Conservation (phyloP, 2,113 vertebrate species). For the Melanostigma gelatinosum region DNA sequence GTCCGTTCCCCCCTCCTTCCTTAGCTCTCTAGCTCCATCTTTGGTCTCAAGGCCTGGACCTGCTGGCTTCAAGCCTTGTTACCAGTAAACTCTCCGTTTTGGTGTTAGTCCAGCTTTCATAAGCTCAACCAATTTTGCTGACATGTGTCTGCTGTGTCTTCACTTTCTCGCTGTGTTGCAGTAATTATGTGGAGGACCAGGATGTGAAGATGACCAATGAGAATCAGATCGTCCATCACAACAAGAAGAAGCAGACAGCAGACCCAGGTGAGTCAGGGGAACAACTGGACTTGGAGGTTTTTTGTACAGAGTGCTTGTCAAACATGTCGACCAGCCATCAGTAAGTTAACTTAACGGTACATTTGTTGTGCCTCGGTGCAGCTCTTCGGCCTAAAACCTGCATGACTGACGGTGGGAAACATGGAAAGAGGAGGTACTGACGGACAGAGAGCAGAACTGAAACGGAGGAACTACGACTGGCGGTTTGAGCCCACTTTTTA, state of each 20-base stretch:
- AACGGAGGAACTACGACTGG: not conserved
- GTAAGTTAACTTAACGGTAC: not conserved
- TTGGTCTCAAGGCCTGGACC: conserved; percentile 40
- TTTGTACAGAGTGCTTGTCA: too few relatives aligned
- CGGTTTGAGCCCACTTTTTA: conserved; percentile 3
- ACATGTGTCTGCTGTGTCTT: not conserved
- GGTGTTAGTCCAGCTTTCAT: not conserved
- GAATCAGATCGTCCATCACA: conserved; percentile 90
- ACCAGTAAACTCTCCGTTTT: conserved; percentile 39
- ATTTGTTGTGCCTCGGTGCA: conserved; percentile 67
- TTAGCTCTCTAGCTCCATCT: conserved; percentile 11
- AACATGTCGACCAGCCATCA: not conserved
- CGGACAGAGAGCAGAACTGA: not conserved
- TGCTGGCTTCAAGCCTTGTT: conserved; percentile 39
- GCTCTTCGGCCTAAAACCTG: conserved; percentile 97
- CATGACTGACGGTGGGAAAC: conserved; percentile 86
- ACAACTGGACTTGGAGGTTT: not conserved
- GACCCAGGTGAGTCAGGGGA: conserved; percentile 86
- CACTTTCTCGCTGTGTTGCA: conserved; percentile 68
- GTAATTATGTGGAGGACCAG: conserved; percentile 91
- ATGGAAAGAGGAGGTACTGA: conserved; percentile 84
- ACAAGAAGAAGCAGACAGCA: conserved; percentile 86
- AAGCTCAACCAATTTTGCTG: not conserved
- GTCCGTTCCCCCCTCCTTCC: conserved; percentile 2
- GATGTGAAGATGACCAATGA: conserved; percentile 97